Evolutionary conservation across 2,113 vertebrate genomes (phyloP), one percentile per base, ranked within the genome.

Genomic region (Origma solitaria): DNA sequence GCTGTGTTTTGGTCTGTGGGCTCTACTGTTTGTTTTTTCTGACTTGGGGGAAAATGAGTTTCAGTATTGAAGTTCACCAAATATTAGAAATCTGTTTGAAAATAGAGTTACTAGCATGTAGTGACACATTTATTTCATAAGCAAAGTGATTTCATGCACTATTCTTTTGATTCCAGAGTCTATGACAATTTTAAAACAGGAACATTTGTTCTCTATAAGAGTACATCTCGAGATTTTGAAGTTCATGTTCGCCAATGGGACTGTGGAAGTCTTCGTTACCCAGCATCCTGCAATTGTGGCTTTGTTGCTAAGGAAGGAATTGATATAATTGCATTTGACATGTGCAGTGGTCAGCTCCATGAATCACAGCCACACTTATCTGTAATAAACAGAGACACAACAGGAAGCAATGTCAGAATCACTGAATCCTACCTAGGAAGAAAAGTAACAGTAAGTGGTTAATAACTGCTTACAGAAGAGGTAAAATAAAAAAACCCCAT

Each of bases 211-310:
- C 98, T 99, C 27, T 99, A 98, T 69, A 98, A 98, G 96, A 99
- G 98, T 88, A 85, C 70, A 0, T 85, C 96, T 56, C 96, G 97
- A 96, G 98, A 98, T 22, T 99, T 98, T 80, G 98, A 99, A 96
- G 98, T 99, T 45, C 99, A 99, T 0, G 98, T 99, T 42, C 98
- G 98, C 30, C 99, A 99, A 60, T 98, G 99, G 99, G 98, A 99
- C 91, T 99, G 99, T n/a, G 98, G 99, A 92, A 98, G 98, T 49
- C 75, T 98, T 82, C 94, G 97, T 35, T 97, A 98, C 51, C 96
- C 98, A 15, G 97, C 98, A 27, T 98, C 99, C 3, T 99, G 98
- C 80, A 98, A 97, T 57, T 99, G 99, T 6, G 98, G 99, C 53
- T 99, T 99, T 51, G 98, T 97, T 91, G 98, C 96, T 75, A 98